Conservation (phyloP, 2,888 invertebrate species). For the Hermodice carunculata region DNA sequence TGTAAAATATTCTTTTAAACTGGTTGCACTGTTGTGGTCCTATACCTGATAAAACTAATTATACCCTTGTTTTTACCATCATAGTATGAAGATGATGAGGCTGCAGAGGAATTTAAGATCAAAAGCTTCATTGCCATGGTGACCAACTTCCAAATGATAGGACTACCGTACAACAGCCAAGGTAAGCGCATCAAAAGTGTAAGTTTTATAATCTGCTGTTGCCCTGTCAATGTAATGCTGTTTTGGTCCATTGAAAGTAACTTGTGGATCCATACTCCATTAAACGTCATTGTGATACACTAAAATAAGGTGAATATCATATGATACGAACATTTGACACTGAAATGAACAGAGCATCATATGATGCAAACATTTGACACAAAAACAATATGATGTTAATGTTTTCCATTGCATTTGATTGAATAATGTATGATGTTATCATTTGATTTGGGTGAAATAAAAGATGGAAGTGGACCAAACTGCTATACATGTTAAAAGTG, state of each 20-base stretch:
- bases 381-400: neutral
- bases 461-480: neutral
- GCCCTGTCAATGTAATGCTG: no score
- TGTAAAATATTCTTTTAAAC: no score
- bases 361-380: no score
- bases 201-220: no score
- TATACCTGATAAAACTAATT: no score
- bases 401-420: neutral
- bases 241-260: no score
- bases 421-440: neutral
- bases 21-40: no score
- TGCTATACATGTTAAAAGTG: no score
- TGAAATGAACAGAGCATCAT: no score
- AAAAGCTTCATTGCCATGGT: conserved; percentile 60
- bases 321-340: no score
- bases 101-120: conserved; percentile 64
- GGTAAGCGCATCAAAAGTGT: conserved; percentile 8
- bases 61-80: no score
- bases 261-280: neutral
- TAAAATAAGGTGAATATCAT: no score
- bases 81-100: conserved; percentile 64
- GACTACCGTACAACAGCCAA: conserved; percentile 57
- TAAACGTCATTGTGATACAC: neutral
- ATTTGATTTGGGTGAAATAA: neutral
- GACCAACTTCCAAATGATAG: conserved; percentile 50